phyloP scores from a whole-genome alignment of 2,113 vertebrate species.

The Xyliphius kryptos region DNA sequence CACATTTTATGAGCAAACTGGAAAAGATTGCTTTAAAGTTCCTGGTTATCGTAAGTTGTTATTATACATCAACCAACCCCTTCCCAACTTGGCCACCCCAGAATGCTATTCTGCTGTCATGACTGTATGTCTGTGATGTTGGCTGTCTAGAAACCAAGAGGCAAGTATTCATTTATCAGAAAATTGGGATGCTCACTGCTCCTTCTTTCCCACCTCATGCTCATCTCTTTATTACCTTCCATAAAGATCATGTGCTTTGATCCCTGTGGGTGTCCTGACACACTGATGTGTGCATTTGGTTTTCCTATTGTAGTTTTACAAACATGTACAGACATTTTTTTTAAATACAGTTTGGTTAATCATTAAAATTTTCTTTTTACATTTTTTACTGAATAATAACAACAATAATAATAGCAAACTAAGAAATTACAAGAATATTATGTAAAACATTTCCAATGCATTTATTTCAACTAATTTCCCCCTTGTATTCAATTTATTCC shows the following conservation, averaged over 20 bases:
- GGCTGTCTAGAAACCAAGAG: constrained; percentile 33
- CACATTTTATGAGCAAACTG: constrained; percentile 35
- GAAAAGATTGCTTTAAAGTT: constrained; percentile 26
- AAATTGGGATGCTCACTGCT: constrained; percentile 29
- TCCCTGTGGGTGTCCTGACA: constrained; percentile 53
- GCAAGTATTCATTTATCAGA: constrained; percentile 33
- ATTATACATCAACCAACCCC: constrained; percentile 28
- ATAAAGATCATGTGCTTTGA: constrained; percentile 47
- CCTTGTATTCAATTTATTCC: no score
- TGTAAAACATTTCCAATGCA: no score
- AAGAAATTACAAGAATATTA: no score
- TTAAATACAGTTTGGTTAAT: no score
- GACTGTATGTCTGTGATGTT: constrained; percentile 27
- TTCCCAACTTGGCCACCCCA: constrained; percentile 22
- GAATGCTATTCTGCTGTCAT: constrained; percentile 22
- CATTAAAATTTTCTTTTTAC: no score
- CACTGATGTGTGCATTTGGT: constrained; percentile 40
- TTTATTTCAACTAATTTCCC: no score
- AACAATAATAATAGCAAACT: neutral
- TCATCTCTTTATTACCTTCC: constrained; percentile 10
- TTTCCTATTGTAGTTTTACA: constrained; percentile 19
- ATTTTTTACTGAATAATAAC: neutral
- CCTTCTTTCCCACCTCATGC: constrained; percentile 10
- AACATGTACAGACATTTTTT: constrained; percentile 13
- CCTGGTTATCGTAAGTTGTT: constrained; percentile 31